Evolutionary conservation across 2,113 vertebrate genomes (phyloP), one percentile per base, ranked within the genome.

Genomic region (Myocastor coypus): DNA sequence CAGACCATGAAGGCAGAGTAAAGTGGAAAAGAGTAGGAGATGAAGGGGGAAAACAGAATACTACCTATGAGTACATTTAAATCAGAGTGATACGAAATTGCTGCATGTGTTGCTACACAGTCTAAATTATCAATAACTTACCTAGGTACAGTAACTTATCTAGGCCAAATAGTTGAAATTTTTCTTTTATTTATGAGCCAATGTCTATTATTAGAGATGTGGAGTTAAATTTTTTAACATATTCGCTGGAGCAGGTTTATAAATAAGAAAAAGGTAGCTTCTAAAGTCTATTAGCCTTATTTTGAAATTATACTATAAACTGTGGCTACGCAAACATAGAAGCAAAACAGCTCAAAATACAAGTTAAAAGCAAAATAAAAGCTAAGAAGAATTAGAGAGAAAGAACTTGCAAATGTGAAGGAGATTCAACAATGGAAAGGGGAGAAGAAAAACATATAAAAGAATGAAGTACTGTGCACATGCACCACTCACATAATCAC

Each of bases 241-340:
- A 52, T 68, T 63, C 92, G 84, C 40, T 80, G 68, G 28, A 73
- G n/a, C 89, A 87, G 24, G 88, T 88, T 90, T n/a, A 84, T 83
- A 77, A 92, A 78, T 50, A 87, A 92, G 42, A 57, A 92, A 92
- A 92, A 86, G 17, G 34, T 87, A 83, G 87, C 32, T 52, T 95
- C 55, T 89, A 32, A 94, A 96, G 78, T 86, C 55, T 64, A 92
- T 0, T 71, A 11, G 7, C 42, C 63, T 24, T 92, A 82, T 59
- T 66, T 87, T 66, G 75, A 59, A 57, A 22, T 46, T 92, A 83
- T 1, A 92, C 4, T 50, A 75, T 0, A 46, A 20, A 16, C 3
- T 83, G 19, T 50, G 75, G 26, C 89, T 32, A 94, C 24, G 80
- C 30, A 87, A 22, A 69, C 24, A 87, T 14, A 37, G 13, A 64